Base-by-base conservation (phyloP, 2,113 vertebrate genomes). In the Shinisaurus crocodilurus region DNA sequence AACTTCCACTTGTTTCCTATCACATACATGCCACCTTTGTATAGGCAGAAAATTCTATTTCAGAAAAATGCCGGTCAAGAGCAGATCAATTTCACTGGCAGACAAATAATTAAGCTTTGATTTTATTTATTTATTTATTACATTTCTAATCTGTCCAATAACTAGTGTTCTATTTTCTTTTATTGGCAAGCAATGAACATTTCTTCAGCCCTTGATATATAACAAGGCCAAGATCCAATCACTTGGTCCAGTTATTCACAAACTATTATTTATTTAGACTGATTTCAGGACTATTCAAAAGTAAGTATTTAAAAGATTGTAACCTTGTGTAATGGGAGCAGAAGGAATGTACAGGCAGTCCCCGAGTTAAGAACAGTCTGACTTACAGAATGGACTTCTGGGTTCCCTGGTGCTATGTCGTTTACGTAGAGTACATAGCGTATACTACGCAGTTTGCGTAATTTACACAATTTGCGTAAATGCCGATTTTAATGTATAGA, bases 301-400 rank as follows among this genome's bases (percentile, higher is more conserved):
- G 77, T 67, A 32, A 82, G 60, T 13, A 48, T n/a, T 79, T 69
- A 74, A 32, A 25, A 18, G 16, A 32, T 25, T 7, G 2, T 40
- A 8, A 43, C 87, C 90, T 93, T 37, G 20, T 91, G 63, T 70
- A 82, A 90, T 88, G 10, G 86, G 88, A 95, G 92, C 70, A n/a
- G 65, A 90, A 93, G 89, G 90, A 85, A 79, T 57, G 6, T n/a
- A n/a, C n/a, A n/a, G n/a, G n/a, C n/a, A n/a, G n/a, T n/a, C n/a
- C n/a, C n/a, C n/a, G n/a, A n/a, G n/a, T n/a, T n/a, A n/a, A n/a
- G n/a, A n/a, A n/a, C n/a, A n/a, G n/a, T n/a, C n/a, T n/a, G n/a
- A n/a, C n/a, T n/a, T n/a, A n/a, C n/a, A n/a, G n/a, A n/a, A n/a
- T n/a, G n/a, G n/a, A n/a, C n/a, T n/a, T n/a, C n/a, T n/a, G n/a